Percentiles rank a stretch among this genome's conserved stretches.
Evolutionary conservation across 2,888 invertebrate species (phyloP).

Genomic region (Drosophila mettleri): DNA sequence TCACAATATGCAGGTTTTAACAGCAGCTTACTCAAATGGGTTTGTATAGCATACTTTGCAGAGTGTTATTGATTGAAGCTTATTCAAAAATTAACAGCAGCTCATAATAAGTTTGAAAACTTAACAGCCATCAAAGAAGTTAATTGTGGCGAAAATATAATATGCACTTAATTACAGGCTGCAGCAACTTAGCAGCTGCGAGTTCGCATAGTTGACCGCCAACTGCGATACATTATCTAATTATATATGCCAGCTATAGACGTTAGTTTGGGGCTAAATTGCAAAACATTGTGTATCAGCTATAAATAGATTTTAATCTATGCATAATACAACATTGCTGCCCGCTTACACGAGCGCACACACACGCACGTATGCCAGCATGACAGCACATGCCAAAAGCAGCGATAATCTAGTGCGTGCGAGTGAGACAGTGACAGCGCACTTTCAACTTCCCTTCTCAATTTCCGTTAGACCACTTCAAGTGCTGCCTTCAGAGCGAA

Average conservation of each 20-base stretch:
- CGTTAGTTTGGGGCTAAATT: neutral
- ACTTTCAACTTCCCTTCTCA: neutral
- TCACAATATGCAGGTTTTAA: too few relatives aligned
- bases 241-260: neutral
- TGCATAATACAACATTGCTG: conserved; percentile 15
- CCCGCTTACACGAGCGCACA: neutral
- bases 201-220: conserved; percentile 1
- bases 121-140: neutral
- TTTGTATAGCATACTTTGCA: neutral
- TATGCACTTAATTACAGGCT: neutral
- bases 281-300: conserved; percentile 3
- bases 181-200: neutral
- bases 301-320: conserved; percentile 45
- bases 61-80: neutral
- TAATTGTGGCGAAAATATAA: neutral
- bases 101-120: neutral
- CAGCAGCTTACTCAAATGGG: too few relatives aligned
- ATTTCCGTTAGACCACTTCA: neutral
- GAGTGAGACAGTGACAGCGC: neutral
- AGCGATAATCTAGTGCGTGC: neutral
- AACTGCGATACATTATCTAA: neutral
- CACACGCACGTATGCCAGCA: neutral
- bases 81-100: neutral
- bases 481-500: conserved; percentile 15
- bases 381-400: conserved; percentile 1